Base-by-base conservation (phyloP, 2,888 invertebrate genomes). In the Thera obeliscata region DNA sequence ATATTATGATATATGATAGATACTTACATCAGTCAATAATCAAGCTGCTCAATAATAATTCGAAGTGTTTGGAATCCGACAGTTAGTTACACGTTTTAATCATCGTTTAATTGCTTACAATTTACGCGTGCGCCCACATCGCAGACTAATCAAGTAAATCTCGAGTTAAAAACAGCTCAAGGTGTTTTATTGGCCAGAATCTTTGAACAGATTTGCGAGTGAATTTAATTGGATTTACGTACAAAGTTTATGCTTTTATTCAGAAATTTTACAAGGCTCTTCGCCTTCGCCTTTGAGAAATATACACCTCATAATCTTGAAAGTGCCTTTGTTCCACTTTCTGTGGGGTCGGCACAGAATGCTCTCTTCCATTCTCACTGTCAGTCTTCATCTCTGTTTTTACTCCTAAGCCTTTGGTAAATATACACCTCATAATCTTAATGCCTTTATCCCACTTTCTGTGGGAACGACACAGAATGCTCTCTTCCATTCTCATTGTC, bases 81-180 rank as follows among this genome's bases (percentile, higher is more conserved):
- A 36, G 57, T 52, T 62, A 64, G 49, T 56, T 52, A 59, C 46
- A n/a, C n/a, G 64, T 57, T 64, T 59, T 61, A 67, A 64, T 68
- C 38, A 67, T 52, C 38, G 48, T 54, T 57, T 61, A 66, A 66
- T 69, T 63, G 58, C 43, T 36, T 46, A 33, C 58, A 56, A 52
- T 63, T 69, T 66, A 60, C 66, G 69, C 57, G 66, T 62, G 57
- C 63, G 55, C 36, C 35, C 60, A 66, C 66, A 66, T 41, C 65
- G 56, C 55, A 36, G 55, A 63, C 52, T 61, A 57, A 63, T 69
- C 69, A 69, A 66, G 69, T 60, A 69, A 66, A 69, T 63, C 66
- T 66, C 52, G 33, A 58, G 60, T 63, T 63, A 56, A 63, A 69
- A 63, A 69, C 66, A 33, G 69, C 63, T 64, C 69, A 66, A 69